Conservation (phyloP, 2,888 invertebrate species). For the Ceraclea dissimilis region DNA sequence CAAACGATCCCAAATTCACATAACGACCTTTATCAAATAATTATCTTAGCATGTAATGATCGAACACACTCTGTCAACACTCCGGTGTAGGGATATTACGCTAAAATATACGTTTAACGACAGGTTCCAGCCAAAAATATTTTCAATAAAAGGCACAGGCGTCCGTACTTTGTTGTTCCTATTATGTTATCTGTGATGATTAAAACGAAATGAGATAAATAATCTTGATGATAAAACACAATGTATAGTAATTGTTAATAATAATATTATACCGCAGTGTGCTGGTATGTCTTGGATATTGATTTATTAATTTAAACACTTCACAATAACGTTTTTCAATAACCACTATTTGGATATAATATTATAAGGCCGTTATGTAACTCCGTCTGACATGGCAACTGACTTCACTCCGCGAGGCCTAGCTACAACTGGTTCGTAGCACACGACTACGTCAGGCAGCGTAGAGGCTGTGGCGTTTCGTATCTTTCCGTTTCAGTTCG, state of each 20-base stretch:
- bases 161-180: conserved; percentile 10
- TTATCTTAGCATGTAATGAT: conserved; percentile 2
- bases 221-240: not conserved
- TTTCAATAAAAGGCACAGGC: conserved; percentile 12
- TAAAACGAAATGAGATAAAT: not conserved
- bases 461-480: conserved; percentile 18
- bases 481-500: conserved; percentile 9
- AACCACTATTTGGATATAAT: not conserved
- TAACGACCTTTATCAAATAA: conserved; percentile 11
- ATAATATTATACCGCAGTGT: not conserved
- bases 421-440: conserved; percentile 21
- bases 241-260: not conserved
- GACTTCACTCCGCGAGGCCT: conserved; percentile 18
- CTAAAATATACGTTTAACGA: not conserved
- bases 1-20: conserved; percentile 9
- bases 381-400: conserved; percentile 19
- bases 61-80: conserved; percentile 8
- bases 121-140: not conserved
- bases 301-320: not conserved
- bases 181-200: not conserved
- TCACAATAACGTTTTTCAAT: not conserved
- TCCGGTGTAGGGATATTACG: conserved; percentile 1
- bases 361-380: conserved; percentile 23
- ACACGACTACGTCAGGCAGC: conserved; percentile 17
- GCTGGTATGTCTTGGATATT: not conserved